phyloP scores from a whole-genome alignment of 1,140 invertebrate species.

The Microplitis mediator region DNA sequence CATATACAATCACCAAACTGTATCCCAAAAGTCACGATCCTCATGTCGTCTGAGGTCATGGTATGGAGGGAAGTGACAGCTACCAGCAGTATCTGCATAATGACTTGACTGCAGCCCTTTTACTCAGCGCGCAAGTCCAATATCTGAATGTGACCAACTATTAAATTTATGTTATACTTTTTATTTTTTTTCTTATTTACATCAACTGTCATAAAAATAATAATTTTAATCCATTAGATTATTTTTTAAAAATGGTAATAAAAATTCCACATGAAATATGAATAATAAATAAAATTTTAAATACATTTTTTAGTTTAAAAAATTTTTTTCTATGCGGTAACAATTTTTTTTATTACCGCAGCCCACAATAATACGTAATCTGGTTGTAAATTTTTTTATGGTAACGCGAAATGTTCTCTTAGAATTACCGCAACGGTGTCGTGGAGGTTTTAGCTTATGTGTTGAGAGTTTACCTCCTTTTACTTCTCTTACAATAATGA shows the following conservation, averaged over 20 bases:
- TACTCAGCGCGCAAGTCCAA: slow-evolving; percentile 38
- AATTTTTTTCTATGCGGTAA: neutral
- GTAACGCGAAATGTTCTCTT: neutral
- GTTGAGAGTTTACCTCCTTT: slow-evolving; percentile 7
- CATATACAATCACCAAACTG: neutral
- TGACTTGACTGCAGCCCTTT: slow-evolving; percentile 48
- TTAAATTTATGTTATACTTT: neutral
- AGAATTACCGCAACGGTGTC: neutral
- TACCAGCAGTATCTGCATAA: slow-evolving; percentile 52
- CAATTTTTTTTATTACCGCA: neutral
- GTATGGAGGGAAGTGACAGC: slow-evolving; percentile 32
- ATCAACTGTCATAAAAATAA: too few species aligned
- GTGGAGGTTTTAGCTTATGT: neutral
- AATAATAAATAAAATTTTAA: too few species aligned
- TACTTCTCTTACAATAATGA: slow-evolving; percentile 7
- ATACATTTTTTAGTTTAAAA: neutral
- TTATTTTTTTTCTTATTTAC: too few species aligned
- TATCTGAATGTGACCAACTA: neutral
- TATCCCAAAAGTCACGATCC: slow-evolving; percentile 24
- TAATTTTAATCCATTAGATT: too few species aligned
- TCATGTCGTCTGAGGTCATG: slow-evolving; percentile 36
- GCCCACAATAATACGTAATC: neutral
- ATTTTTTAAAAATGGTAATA: too few species aligned
- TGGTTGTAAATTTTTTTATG: neutral
- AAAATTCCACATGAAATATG: too few species aligned